These are phyloP conservation scores for Isoperla grammatica DNA, from an alignment of 2,888 invertebrate species.

Conservation along the genomic window DNA sequence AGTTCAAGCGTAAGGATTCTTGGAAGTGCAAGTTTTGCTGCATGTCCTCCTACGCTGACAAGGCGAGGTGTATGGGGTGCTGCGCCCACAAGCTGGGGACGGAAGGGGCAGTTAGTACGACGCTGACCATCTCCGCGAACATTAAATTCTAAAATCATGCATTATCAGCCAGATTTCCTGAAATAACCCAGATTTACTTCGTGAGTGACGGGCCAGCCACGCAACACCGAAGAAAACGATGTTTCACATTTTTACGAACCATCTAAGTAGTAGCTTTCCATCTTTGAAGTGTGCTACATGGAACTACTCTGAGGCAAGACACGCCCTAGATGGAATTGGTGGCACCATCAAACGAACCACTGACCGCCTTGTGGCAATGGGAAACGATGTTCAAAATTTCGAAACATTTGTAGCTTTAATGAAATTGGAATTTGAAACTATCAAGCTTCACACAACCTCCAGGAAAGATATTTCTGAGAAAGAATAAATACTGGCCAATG, in stretches of 20 bases:
- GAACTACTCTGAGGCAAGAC: not conserved
- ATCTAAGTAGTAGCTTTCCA: not conserved
- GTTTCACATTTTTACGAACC: not conserved
- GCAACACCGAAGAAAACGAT: not conserved
- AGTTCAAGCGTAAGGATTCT: too few relatives aligned
- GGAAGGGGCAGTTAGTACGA: too few relatives aligned
- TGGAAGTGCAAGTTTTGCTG: too few relatives aligned
- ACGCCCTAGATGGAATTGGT: constrained; percentile 1
- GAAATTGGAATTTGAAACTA: not conserved
- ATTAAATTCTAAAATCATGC: too few relatives aligned
- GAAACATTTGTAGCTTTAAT: not conserved
- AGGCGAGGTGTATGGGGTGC: too few relatives aligned
- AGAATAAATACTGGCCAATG: not conserved
- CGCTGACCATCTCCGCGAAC: not conserved
- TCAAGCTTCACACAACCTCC: not conserved
- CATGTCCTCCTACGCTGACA: too few relatives aligned
- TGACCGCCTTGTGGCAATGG: not conserved
- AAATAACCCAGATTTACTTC: not conserved
- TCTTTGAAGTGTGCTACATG: not conserved
- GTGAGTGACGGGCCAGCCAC: not conserved
- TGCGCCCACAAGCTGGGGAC: too few relatives aligned
- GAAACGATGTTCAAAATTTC: not conserved
- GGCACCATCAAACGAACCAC: not conserved
- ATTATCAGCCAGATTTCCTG: not conserved
- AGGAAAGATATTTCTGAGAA: not conserved